phyloP scores from a whole-genome alignment of 2,888 invertebrate species.

The Brachyopa scutellaris region DNA sequence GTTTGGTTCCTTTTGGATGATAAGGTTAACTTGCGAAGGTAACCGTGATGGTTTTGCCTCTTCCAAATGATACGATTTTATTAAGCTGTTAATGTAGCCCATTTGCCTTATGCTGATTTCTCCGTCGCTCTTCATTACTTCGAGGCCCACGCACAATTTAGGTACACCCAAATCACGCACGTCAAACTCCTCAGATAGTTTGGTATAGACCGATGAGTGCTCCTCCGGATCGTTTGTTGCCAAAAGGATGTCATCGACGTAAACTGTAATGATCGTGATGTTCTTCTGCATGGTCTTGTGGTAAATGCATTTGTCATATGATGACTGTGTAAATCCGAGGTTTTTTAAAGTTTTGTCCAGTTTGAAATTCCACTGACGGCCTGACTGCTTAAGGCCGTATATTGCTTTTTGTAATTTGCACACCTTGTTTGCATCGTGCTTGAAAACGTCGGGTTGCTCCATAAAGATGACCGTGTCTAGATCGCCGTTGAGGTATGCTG shows the following conservation, averaged over 20 bases:
- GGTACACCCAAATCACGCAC: slow-evolving; percentile 45
- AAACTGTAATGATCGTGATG: slow-evolving; percentile 28
- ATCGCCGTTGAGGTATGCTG: no score
- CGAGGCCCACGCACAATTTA: no score
- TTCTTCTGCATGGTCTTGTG: neutral
- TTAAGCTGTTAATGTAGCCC: no score
- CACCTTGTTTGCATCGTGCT: slow-evolving; percentile 24
- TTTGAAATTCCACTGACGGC: slow-evolving; percentile 34
- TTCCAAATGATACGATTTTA: no score
- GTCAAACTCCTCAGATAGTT: slow-evolving; percentile 29
- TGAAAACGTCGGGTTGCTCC: slow-evolving; percentile 40
- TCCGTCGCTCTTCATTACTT: no score
- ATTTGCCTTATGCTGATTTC: neutral
- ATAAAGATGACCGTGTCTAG: no score
- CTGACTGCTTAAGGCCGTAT: slow-evolving; percentile 50
- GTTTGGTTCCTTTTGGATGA: no score
- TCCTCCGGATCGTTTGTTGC: slow-evolving; percentile 20
- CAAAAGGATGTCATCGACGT: no score
- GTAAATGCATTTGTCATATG: no score
- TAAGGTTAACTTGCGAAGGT: no score
- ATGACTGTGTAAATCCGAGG: no score
- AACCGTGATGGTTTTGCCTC: slow-evolving; percentile 26
- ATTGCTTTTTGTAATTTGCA: slow-evolving; percentile 39
- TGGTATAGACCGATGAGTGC: neutral
- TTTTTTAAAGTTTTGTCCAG: no score